Conservation (phyloP, 2,888 invertebrate genomes). For the Meiosimyza platycephala region DNA sequence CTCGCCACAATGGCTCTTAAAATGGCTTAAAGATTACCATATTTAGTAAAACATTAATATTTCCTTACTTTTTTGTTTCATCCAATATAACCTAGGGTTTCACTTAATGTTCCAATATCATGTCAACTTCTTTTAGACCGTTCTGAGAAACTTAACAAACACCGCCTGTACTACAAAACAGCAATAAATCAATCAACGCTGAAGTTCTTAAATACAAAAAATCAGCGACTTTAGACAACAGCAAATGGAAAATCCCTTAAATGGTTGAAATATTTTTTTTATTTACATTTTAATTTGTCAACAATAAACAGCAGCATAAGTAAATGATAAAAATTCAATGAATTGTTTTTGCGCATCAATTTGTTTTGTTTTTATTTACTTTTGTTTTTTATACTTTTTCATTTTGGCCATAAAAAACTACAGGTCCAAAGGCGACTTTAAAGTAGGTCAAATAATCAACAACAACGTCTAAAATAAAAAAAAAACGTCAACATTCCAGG, state of each 20-base stretch:
- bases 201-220: not conserved
- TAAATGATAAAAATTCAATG: not conserved
- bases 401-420: too few relatives aligned
- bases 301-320: constrained; percentile 7
- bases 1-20: too few relatives aligned
- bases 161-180: not conserved
- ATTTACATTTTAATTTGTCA: constrained; percentile 26
- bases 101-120: too few relatives aligned
- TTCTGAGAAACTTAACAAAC: too few relatives aligned
- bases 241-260: too few relatives aligned
- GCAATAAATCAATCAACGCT: constrained; percentile 27
- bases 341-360: constrained; percentile 5
- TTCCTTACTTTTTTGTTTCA: too few relatives aligned
- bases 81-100: too few relatives aligned
- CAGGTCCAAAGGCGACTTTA: constrained; percentile 9
- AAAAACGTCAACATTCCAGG: constrained; percentile 24
- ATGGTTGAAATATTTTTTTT: not conserved
- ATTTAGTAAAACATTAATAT: too few relatives aligned
- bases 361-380: not conserved
- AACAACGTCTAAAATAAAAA: constrained; percentile 16
- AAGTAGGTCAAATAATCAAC: constrained; percentile 29
- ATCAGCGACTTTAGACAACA: not conserved
- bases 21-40: too few relatives aligned
- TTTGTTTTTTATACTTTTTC: not conserved
- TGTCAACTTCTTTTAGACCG: too few relatives aligned